Conservation (phyloP, 92 coral and sea anemone genomes). For the Palythoa grandis region DNA sequence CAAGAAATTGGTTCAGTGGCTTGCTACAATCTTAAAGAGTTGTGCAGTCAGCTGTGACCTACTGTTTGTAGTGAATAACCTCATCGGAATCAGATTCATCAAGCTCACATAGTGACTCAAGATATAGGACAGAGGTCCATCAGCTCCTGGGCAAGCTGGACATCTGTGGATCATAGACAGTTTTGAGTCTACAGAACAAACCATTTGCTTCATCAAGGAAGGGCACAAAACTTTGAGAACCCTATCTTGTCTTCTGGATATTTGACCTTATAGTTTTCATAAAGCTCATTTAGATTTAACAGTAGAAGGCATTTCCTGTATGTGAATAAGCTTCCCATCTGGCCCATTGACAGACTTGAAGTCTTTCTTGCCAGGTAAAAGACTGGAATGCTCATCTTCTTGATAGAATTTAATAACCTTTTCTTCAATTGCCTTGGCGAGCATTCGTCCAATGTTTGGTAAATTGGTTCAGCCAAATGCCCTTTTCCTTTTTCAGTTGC, state of each 20-base stretch:
- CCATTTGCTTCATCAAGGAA: slow-evolving; percentile 19
- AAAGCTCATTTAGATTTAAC: not conserved
- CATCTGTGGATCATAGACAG: slow-evolving; percentile 46
- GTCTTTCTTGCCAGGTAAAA: slow-evolving; percentile 64
- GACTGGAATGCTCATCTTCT: not conserved
- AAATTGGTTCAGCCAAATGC: slow-evolving; percentile 34
- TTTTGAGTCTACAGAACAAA: slow-evolving; percentile 24
- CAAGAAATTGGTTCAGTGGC: slow-evolving; percentile 12
- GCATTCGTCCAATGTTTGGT: slow-evolving; percentile 15
- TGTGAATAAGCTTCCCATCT: slow-evolving; percentile 49
- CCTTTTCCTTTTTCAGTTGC: slow-evolving; percentile 6
- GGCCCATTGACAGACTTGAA: slow-evolving; percentile 54
- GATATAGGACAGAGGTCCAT: no score
- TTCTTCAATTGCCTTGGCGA: slow-evolving; percentile 18
- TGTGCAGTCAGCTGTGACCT: slow-evolving; percentile 44
- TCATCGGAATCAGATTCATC: slow-evolving; percentile 29
- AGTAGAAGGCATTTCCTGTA: slow-evolving; percentile 39
- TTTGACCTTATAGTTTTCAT: slow-evolving; percentile 11
- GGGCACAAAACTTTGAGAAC: slow-evolving; percentile 19
- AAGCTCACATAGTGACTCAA: no score
- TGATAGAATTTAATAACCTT: slow-evolving; percentile 20
- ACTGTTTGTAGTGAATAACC: slow-evolving; percentile 16
- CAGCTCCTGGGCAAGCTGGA: slow-evolving; percentile 47
- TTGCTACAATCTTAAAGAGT: slow-evolving; percentile 26
- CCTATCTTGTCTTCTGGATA: slow-evolving; percentile 16